Conservation (phyloP, 2,888 invertebrate genomes). For the Cryptus viduatorius region DNA sequence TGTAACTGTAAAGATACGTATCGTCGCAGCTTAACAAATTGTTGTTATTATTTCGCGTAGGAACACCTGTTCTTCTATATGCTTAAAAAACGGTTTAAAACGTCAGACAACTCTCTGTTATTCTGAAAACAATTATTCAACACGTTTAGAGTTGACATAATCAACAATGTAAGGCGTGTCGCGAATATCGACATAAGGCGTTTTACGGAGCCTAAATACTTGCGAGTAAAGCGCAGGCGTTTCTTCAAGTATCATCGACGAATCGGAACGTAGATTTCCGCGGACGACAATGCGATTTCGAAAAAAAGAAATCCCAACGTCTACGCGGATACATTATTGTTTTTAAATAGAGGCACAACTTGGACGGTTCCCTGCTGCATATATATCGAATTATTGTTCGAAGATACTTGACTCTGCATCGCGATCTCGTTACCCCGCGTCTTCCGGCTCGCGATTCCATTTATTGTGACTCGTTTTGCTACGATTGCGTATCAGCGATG, state of each 20-base stretch:
- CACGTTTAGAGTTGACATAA: conserved; percentile 5
- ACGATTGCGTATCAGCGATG: conserved; percentile 80
- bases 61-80: conserved; percentile 48
- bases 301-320: background rate
- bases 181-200: conserved; percentile 33
- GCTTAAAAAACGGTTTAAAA: conserved; percentile 27
- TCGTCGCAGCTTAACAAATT: conserved; percentile 18
- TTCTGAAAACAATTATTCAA: conserved; percentile 10
- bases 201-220: conserved; percentile 1
- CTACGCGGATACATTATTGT: background rate
- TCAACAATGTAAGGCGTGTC: conserved; percentile 38
- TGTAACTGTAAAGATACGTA: conserved; percentile 42
- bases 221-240: background rate
- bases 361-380: conserved; percentile 73
- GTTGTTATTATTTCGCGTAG: conserved; percentile 30
- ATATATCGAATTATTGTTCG: conserved; percentile 30
- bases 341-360: conserved; percentile 72
- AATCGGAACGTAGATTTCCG: background rate
- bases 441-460: conserved; percentile 49
- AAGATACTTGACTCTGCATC: background rate
- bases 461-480: conserved; percentile 72
- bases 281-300: background rate
- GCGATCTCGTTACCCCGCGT: conserved; percentile 31
- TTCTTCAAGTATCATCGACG: background rate
- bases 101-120: conserved; percentile 13